Base-by-base conservation (phyloP, 2,113 vertebrate species). In the Lepisosteus osseus region DNA sequence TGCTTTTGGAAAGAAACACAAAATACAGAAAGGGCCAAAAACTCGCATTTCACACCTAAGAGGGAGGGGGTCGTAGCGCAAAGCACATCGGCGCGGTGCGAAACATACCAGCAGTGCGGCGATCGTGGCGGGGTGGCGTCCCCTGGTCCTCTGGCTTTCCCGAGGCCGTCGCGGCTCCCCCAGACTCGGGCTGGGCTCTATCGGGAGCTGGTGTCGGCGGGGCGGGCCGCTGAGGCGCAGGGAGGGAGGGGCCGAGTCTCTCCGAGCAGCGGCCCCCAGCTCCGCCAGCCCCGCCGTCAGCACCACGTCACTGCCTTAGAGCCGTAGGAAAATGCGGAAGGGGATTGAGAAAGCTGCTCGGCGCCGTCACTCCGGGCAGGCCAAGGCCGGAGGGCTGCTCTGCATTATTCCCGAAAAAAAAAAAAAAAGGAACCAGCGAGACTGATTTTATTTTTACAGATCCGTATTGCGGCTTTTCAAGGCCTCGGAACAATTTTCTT, bases 271-370 rank as follows among this genome's bases (percentile, higher is more conserved):
- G 93, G 94, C 93, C 87, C 86, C 87, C 92, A 85, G 94, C 92
- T 93, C 91, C 91, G 89, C 91, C 93, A 92, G 93, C 82, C 91
- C 93, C 91, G 94, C 94, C 94, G 93, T 94, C 93, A 94, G 93
- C 91, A 83, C 91, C 91, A 95, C 94, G 94, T 95, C 94, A 95
- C 94, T 91, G 94, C 92, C 91, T 85, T 86, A 92, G 86, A 94
- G 90, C 88, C 84, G 92, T 90, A 95, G 94, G 94, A 94, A 95
- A 95, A 94, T 89, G 92, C 94, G 95, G 94, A 96, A 96, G 93
- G 87, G 83, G 86, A 84, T 79, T 77, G 90, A 86, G 84, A 87
- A 81, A 90, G 85, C 90, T 77, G 87, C 82, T 82, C 29, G 76
- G 79, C 73, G 65, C 65, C 78, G 67, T 72, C 67, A 51, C 68